Percentiles rank a stretch among this genome's conserved stretches.
Evolutionary conservation across 53 echinoderm and acorn worm species (phyloP).

Genomic region (Paracentrotus lividus): DNA sequence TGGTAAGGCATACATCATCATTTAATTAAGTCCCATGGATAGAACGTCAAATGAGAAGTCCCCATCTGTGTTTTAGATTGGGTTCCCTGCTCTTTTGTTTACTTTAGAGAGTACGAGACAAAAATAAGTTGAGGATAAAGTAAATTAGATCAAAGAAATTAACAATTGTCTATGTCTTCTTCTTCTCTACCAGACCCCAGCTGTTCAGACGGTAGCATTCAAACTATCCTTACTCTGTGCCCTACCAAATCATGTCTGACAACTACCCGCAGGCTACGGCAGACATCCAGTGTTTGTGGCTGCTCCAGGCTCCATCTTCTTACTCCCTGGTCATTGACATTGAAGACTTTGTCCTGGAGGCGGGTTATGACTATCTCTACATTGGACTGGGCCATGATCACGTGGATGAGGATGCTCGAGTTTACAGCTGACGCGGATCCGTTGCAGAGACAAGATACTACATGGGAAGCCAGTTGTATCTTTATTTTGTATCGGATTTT

Average conservation of each 20-base stretch:
- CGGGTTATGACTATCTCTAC: constrained; percentile 48
- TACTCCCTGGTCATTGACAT: constrained; percentile 61
- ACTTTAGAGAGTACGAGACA: no score
- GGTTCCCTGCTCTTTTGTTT: no score
- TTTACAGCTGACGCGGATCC: constrained; percentile 2
- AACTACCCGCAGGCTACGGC: constrained; percentile 48
- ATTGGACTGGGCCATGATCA: constrained; percentile 42
- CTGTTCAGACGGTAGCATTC: neutral
- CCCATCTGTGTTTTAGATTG: no score
- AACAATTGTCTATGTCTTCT: neutral
- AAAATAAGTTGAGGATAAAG: no score
- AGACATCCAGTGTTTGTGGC: constrained; percentile 43
- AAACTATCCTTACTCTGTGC: neutral
- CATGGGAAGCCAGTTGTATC: constrained; percentile 14
- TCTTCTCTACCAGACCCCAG: constrained; percentile 7
- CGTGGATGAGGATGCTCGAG: neutral
- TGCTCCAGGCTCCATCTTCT: constrained; percentile 25
- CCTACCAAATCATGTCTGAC: constrained; percentile 33
- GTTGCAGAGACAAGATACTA: constrained; percentile 40
- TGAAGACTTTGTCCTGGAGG: neutral
- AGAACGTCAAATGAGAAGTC: no score
- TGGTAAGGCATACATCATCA: no score
- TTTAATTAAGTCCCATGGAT: no score
- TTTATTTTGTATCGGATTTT: neutral
- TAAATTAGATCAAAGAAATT: no score